Evolutionary conservation across 2,113 vertebrate genomes (phyloP).

Genomic region (Hydropotes inermis): DNA sequence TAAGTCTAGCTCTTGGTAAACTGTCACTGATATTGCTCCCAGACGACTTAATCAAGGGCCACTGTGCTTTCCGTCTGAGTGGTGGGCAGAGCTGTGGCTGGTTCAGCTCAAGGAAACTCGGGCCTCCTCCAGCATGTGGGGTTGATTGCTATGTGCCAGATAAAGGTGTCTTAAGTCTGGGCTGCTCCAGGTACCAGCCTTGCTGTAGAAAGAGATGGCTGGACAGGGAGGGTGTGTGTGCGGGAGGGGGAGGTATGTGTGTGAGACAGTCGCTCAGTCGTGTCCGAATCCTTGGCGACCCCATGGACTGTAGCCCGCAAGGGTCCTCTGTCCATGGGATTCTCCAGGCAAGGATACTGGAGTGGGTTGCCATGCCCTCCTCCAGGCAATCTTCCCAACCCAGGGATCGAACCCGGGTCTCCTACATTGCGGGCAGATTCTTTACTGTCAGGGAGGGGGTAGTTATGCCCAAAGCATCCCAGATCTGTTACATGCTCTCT

Average conservation of each 20-base stretch:
- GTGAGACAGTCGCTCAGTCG: not conserved
- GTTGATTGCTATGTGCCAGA: not conserved
- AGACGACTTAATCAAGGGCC: not conserved
- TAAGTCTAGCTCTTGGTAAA: not conserved
- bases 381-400: not conserved
- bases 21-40: not conserved
- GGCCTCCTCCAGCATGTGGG: not conserved
- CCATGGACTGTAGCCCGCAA: not conserved
- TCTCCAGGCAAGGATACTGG: not conserved
- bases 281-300: not conserved
- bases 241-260: not conserved
- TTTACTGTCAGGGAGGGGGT: not conserved
- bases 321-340: not conserved
- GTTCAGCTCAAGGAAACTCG: not conserved
- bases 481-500: not conserved
- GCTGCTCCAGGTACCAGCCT: not conserved
- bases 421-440: not conserved
- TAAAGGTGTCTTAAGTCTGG: not conserved
- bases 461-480: not conserved
- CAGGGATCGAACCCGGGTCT: rapidly evolving
- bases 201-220: not conserved
- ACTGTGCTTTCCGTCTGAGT: too few relatives aligned
- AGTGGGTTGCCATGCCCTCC: not conserved
- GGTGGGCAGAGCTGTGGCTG: not conserved
- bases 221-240: not conserved